Percentiles rank a stretch among this genome's conserved stretches.
Conservation (phyloP, 2,113 vertebrate genomes). For the Gracilinanus agilis region DNA sequence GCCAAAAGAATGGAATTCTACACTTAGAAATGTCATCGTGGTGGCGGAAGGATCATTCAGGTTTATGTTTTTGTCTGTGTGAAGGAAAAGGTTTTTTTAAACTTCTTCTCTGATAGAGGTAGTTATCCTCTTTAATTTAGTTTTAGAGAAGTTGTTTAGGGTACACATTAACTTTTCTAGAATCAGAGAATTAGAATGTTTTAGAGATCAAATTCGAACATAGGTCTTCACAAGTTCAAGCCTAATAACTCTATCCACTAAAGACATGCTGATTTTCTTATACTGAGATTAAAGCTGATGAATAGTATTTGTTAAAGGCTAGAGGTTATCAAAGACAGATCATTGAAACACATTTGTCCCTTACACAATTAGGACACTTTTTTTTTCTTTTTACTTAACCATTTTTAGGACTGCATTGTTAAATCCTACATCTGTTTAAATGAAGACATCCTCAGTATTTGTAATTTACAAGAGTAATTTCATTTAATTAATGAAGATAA, state of each 20-base stretch:
- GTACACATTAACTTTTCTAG: not conserved
- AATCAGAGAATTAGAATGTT: not conserved
- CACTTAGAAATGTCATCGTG: not conserved
- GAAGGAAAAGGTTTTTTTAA: not conserved
- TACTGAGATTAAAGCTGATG: not conserved
- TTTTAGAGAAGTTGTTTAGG: not conserved
- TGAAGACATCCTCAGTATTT: conserved; percentile 13
- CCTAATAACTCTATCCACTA: not conserved
- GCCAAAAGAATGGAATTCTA: not conserved
- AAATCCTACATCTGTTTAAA: conserved; percentile 28
- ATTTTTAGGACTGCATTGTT: conserved; percentile 21
- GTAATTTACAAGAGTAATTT: conserved; percentile 42
- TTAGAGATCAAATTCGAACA: not conserved
- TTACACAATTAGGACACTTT: conserved; percentile 42
- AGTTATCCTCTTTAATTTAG: not conserved
- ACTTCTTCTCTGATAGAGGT: not conserved
- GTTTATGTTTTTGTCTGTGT: not conserved
- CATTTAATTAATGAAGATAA: conserved; percentile 52
- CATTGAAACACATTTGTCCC: conserved; percentile 24
- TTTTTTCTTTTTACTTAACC: conserved; percentile 35
- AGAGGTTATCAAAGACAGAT: not conserved
- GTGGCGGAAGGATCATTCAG: not conserved
- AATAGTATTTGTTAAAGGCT: not conserved
- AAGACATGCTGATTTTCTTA: not conserved
- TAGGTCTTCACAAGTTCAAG: not conserved